Conservation (phyloP, 1,140 invertebrate genomes). For the Eurosta solidaginis region DNA sequence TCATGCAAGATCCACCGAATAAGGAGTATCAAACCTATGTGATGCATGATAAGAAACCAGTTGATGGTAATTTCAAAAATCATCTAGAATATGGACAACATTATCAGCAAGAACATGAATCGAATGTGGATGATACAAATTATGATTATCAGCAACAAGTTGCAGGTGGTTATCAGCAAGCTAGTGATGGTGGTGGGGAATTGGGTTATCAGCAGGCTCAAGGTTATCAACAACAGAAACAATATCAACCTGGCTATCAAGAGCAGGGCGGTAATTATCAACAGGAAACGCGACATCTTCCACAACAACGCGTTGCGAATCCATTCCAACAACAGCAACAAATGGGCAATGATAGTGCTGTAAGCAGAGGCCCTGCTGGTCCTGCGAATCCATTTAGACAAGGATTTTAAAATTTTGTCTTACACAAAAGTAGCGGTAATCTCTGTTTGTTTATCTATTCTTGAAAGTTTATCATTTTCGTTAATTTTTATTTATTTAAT, state of each 20-base stretch:
- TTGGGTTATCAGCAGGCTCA: slow-evolving; percentile 62
- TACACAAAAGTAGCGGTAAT: slow-evolving; percentile 41
- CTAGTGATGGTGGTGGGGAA: slow-evolving; percentile 59
- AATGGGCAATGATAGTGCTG: slow-evolving; percentile 41
- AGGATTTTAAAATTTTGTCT: slow-evolving; percentile 63
- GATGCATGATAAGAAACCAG: slow-evolving; percentile 82
- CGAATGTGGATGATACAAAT: slow-evolving; percentile 53
- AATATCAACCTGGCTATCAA: slow-evolving; percentile 65
- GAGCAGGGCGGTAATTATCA: slow-evolving; percentile 61
- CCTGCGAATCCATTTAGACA: slow-evolving; percentile 65
- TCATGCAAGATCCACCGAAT: slow-evolving; percentile 87
- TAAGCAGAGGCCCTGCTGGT: slow-evolving; percentile 48
- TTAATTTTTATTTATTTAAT: slow-evolving; percentile 36
- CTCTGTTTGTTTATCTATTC: slow-evolving; percentile 41
- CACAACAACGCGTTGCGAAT: slow-evolving; percentile 59
- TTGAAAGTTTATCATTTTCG: slow-evolving; percentile 40
- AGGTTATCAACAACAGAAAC: slow-evolving; percentile 61
- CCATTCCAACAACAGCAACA: slow-evolving; percentile 61
- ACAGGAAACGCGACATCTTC: slow-evolving; percentile 57
- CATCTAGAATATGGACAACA: slow-evolving; percentile 73
- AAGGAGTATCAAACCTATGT: slow-evolving; percentile 94
- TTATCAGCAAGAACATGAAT: slow-evolving; percentile 59
- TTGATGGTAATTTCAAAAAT: slow-evolving; percentile 77
- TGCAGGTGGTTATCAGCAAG: slow-evolving; percentile 62
- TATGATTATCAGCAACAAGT: slow-evolving; percentile 63